Conservation (phyloP, 2,888 invertebrate genomes). For the Platycheirus albimanus region DNA sequence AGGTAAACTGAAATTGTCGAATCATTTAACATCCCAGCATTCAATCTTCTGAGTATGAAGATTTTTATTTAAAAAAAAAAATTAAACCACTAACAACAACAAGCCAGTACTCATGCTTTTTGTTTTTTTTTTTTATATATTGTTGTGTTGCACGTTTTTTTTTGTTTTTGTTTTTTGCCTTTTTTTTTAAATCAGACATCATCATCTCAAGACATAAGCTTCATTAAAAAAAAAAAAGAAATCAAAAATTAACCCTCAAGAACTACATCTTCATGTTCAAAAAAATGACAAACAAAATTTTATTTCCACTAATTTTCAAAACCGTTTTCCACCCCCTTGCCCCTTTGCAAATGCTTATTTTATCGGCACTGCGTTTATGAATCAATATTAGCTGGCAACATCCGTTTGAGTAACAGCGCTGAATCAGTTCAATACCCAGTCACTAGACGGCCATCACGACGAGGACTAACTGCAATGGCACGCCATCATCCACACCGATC, state of each 20-base stretch:
- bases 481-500: conserved; percentile 84
- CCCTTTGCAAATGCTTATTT: too few relatives aligned
- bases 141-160: conserved; percentile 45
- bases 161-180: conserved; percentile 37
- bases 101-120: background rate
- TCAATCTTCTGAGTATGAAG: too few relatives aligned
- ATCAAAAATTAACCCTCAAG: background rate
- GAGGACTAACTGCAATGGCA: conserved; percentile 83
- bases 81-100: conserved; percentile 4
- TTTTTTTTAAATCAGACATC: conserved; percentile 39
- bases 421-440: conserved; percentile 86
- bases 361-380: too few relatives aligned
- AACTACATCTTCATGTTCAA: conserved; percentile 36
- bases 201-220: conserved; percentile 48
- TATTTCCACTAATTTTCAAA: conserved; percentile 46
- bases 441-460: conserved; percentile 84
- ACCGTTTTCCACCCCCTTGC: conserved; percentile 52
- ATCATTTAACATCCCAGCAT: too few relatives aligned
- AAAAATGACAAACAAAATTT: conserved; percentile 10
- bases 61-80: background rate
- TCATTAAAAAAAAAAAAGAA: conserved; percentile 38
- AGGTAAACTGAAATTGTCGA: background rate
- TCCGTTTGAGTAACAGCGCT: conserved; percentile 86
- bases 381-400: conserved; percentile 85
- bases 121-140: too few relatives aligned